Evolutionary conservation across 2,113 vertebrate genomes (phyloP).

Genomic region (Pangasianodon hypophthalmus): DNA sequence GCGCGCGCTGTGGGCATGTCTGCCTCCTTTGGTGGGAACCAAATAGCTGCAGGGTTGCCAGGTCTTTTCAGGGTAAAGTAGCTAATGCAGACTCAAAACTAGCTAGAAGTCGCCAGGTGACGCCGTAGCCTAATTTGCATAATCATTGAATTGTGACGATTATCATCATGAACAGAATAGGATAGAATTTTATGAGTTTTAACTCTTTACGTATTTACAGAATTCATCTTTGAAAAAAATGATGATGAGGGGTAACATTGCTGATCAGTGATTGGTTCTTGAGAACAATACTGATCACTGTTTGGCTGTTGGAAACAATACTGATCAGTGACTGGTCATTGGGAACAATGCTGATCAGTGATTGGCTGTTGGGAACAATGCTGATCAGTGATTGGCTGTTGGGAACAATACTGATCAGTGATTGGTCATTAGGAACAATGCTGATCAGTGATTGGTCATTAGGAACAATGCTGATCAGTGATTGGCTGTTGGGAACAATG

Average conservation of each 20-base stretch:
- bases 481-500: background rate
- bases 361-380: background rate
- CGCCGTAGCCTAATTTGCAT: background rate
- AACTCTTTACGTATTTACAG: background rate
- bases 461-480: background rate
- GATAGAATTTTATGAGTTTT: background rate
- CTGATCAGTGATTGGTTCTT: background rate
- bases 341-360: background rate
- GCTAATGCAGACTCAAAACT: background rate
- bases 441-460: background rate
- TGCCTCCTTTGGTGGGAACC: background rate
- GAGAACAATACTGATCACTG: background rate
- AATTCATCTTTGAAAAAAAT: background rate
- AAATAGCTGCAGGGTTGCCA: background rate
- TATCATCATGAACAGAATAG: background rate
- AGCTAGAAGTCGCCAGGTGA: background rate
- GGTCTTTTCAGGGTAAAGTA: background rate
- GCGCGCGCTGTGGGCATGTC: background rate
- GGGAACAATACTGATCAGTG: background rate
- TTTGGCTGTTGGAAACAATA: background rate
- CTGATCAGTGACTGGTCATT: background rate
- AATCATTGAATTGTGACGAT: background rate
- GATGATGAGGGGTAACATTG: background rate
- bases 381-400: background rate
- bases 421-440: background rate